These are phyloP conservation scores for Psammodynastes pulverulentus DNA, from an alignment of 2,113 vertebrate genomes.

Conservation along the genomic window DNA sequence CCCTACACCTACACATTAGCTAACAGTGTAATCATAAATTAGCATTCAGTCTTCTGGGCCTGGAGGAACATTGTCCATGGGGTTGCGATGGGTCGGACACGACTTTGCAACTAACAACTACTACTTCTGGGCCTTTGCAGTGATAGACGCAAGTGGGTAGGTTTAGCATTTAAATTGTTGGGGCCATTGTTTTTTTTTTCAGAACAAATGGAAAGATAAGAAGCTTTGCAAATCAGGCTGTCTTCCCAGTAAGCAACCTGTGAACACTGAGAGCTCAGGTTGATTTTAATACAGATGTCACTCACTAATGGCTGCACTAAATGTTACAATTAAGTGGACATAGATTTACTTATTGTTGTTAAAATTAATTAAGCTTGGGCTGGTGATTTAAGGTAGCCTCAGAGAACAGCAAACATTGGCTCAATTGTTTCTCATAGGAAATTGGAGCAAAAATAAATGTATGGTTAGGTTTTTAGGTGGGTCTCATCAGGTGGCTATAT, in stretches of 20 bases:
- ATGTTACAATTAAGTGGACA: neutral
- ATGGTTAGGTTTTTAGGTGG: neutral
- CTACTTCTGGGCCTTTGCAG: neutral
- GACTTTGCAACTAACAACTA: no score
- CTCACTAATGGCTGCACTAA: neutral
- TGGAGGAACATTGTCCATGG: no score
- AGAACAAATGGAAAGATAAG: neutral
- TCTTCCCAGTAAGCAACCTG: slow-evolving; percentile 32
- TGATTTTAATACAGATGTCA: slow-evolving; percentile 20
- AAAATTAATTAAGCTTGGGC: neutral
- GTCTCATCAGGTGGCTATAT: neutral
- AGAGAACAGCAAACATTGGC: neutral
- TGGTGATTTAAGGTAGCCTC: neutral
- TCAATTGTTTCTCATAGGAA: neutral
- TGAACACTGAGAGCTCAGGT: slow-evolving; percentile 21
- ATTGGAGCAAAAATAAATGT: neutral
- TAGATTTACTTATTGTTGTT: neutral
- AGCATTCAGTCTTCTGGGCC: neutral
- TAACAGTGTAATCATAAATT: slow-evolving; percentile 10
- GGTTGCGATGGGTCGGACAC: no score
- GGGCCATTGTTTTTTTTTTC: neutral
- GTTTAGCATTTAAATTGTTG: neutral
- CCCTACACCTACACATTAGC: slow-evolving; percentile 58
- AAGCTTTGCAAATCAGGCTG: neutral
- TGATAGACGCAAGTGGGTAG: neutral